Evolutionary conservation across 2,797 vertebrate genomes (phyloP), one percentile per base, ranked within the genome.

Genomic region (Xyrichtys novacula): DNA sequence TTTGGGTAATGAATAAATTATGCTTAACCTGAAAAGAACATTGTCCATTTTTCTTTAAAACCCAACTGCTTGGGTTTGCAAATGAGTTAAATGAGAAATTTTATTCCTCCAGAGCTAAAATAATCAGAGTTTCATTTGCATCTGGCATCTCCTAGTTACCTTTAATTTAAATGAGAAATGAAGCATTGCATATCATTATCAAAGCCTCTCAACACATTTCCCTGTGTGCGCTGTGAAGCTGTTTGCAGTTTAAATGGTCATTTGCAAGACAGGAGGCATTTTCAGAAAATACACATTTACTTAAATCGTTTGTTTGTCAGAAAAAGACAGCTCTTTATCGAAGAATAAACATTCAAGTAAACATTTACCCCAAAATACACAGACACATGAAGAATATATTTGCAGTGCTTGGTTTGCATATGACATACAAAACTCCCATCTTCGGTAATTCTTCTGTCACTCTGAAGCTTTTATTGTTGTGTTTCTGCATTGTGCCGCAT

Each of bases 321-420:
- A 55, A 74, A 60, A 29, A 20, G 23, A 40, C 28, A 36, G 1
- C 40, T 16, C 48, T 65, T 75, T 69, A 38, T 49, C 54, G 23
- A 36, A 53, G 26, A 46, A 47, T 19, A 61, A 12, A 62, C 48
- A 75, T 69, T 39, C 43, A 39, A 36, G 40, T 64, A 44, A 67
- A 34, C 19, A 57, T 57, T 59, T 28, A 17, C 40, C 3, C 11
- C 2, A 34, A 72, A 60, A 25, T 11, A 64, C 4, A 39, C 50
- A 61, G 9, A 49, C 11, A 38, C 3, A 47, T 9, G 42, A 61
- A 62, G 46, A 78, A 84, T 76, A 78, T 88, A 87, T 87, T 89
- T 89, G 76, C 60, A 58, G 66, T n/a, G 49, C 58, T 79, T 76
- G 79, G 77, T 92, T 94, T 93, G 91, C 88, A 91, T 86, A 90